Base-by-base conservation (phyloP, 2,888 invertebrate genomes). In the Oxystoma pomonae region DNA sequence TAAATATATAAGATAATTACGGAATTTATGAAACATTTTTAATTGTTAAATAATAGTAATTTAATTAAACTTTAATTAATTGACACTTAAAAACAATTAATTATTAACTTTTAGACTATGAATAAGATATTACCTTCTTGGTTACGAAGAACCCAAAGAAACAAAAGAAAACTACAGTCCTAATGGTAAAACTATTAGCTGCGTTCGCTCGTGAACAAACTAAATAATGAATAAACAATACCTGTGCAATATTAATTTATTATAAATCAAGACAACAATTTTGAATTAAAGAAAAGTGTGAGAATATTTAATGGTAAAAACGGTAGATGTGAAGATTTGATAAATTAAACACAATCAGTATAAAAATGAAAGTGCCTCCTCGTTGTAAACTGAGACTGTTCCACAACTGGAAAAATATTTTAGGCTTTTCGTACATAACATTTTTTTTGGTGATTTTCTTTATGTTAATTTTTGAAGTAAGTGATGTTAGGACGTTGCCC, bases 401-500 rank as follows among this genome's bases (percentile, higher is more conserved):
- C 12, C 3, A 35, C 3, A 12, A 35, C 35, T 35, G 3, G 12
- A 3, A 35, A 35, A 35, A 35, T 35, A 3, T 7, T 7, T 35
- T 35, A 7, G 12, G 35, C 12, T 35, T 7, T 12, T 12, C 12
- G 3, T 7, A 7, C 35, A 35, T 35, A 35, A 35, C 3, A 7
- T 35, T 35, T 65, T 68, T 64, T 57, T 52, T 67, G 63, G 64
- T 71, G 65, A 16, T 72, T 56, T 69, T 73, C 69, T 58, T 67
- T 51, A 59, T 70, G 60, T 65, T 73, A 68, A 61, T 73, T 69
- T 64, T 69, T 57, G 64, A 66, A 63, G 53, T 62, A 55, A 67
- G 70, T 73, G 55, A 70, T 70, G 73, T 78, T 71, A 56, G 75
- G 75, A 71, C 75, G 73, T 66, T 86, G 73, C 83, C 88, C 67